Evolutionary conservation across 2,888 invertebrate genomes (phyloP), one percentile per base, ranked within the genome.

Genomic region (Amblyjoppa proteus): DNA sequence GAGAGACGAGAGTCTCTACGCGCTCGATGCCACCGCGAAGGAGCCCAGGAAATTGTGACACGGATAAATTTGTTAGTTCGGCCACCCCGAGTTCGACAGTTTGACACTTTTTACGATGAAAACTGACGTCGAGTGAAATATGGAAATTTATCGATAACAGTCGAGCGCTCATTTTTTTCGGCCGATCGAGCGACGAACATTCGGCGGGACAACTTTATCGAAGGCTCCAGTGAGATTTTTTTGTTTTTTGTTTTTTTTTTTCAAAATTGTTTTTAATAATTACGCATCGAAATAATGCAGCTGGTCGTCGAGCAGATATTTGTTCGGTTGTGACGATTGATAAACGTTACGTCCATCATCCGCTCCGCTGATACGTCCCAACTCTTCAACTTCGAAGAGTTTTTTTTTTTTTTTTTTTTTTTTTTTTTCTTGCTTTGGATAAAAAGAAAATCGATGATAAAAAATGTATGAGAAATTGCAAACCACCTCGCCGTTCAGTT

Each of bases 1-100:
- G 68, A 56, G 28, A 31, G 9, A 78, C 51, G 78, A 76, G 68
- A 76, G 87, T 66, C 56, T 70, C 64, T 82, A 34, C 49, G 69
- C 76, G 25, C 41, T 49, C 45, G n/a, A 25, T 69, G 41, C 9
- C 16, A 53, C 41, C 51, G 80, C 69, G 76, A 76, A 66, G 58
- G 61, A 66, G 34, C 38, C 45, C 45, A 45, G 31, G 11, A 74
- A 66, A 71, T 41, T 41, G 41, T 41, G 20, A 71, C 31, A 16
- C 58, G 41, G 66, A 51, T 64, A 64, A 64, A 20, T 56, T 25
- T 56, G 9, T 56, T 56, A 49, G 16, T 49, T 49, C 45, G 45
- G 45, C 13, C 3, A 16, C 4, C 13, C 1, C 45, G 16, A 16
- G 45, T 4, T 49, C 45, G 45, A 49, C 45, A 49, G 45, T 49